Evolutionary conservation across 2,888 invertebrate species (phyloP).

Genomic region (Drosophila prolongata): DNA sequence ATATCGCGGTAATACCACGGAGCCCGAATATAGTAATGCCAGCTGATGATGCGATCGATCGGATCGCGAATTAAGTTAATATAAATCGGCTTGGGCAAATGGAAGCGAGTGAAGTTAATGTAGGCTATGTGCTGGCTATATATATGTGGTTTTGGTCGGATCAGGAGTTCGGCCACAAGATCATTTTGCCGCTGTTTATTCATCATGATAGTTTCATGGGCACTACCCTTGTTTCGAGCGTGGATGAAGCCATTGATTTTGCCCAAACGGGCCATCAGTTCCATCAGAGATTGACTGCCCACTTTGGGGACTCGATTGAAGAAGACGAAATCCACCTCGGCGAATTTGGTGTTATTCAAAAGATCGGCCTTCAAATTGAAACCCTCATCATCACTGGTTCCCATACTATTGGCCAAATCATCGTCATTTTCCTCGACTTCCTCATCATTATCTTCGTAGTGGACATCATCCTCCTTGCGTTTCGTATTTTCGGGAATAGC

Average conservation of each 20-base stretch:
- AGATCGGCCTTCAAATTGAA: conserved; percentile 62
- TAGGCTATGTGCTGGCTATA: conserved; percentile 96
- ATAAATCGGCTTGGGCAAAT: conserved; percentile 93
- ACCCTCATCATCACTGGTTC: conserved; percentile 15
- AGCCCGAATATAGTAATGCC: conserved; percentile 95
- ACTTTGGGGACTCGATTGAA: conserved; percentile 96
- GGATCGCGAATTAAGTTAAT: conserved; percentile 96
- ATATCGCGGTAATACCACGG: conserved; percentile 93
- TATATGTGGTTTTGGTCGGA: conserved; percentile 90
- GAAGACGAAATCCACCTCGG: conserved; percentile 89
- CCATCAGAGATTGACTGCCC: conserved; percentile 95
- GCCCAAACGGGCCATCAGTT: conserved; percentile 89
- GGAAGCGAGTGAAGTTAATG: conserved; percentile 92
- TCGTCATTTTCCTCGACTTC: conserved; percentile 18
- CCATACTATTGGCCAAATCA: conserved; percentile 34
- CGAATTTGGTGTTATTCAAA: conserved; percentile 81
- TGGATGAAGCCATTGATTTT: conserved; percentile 77
- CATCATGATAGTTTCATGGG: conserved; percentile 92
- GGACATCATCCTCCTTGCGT: not conserved
- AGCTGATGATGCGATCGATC: conserved; percentile 94
- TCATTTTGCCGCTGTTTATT: conserved; percentile 90
- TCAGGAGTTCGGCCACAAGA: conserved; percentile 88
- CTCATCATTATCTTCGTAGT: conserved; percentile 17
- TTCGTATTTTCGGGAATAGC: conserved; percentile 42
- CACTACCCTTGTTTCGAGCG: conserved; percentile 91